Conservation (phyloP, 2,113 vertebrate species). For the Prunella himalayana region DNA sequence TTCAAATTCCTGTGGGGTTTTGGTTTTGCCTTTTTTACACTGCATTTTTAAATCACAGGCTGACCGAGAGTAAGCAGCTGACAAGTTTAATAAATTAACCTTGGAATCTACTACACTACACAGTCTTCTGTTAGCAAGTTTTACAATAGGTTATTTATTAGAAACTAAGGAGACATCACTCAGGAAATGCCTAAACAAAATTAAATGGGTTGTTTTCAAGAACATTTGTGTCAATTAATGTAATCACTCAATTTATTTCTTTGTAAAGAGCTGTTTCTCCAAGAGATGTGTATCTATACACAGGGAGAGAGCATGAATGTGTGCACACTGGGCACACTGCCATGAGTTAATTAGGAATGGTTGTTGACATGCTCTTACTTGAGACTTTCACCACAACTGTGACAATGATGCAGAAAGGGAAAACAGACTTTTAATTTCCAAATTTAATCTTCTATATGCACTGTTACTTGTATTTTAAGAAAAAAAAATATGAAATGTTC, state of each 20-base stretch:
- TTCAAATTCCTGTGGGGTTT: not conserved
- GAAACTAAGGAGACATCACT: conserved; percentile 24
- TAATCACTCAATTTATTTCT: conserved; percentile 47
- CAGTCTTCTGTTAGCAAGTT: not conserved
- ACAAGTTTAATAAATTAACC: not conserved
- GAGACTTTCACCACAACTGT: conserved; percentile 1
- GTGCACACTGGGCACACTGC: not conserved
- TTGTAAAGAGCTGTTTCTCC: conserved; percentile 22
- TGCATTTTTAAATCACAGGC: not conserved
- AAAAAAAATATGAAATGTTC: not conserved
- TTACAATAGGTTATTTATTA: conserved; percentile 32
- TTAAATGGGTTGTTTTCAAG: conserved; percentile 22
- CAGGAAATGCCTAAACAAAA: conserved; percentile 40
- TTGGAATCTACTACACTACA: not conserved
- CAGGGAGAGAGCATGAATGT: not conserved
- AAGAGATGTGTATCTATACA: conserved; percentile 37
- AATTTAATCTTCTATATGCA: not conserved
- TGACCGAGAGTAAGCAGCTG: rapidly evolving
- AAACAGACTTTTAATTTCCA: not conserved
- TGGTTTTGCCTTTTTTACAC: not conserved
- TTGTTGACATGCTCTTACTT: not conserved
- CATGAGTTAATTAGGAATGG: conserved; percentile 28
- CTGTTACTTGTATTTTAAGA: not conserved
- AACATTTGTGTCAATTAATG: conserved; percentile 44
- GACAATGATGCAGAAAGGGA: not conserved